Base-by-base conservation (phyloP, 1,140 invertebrate genomes). In the Drosophila obscura region DNA sequence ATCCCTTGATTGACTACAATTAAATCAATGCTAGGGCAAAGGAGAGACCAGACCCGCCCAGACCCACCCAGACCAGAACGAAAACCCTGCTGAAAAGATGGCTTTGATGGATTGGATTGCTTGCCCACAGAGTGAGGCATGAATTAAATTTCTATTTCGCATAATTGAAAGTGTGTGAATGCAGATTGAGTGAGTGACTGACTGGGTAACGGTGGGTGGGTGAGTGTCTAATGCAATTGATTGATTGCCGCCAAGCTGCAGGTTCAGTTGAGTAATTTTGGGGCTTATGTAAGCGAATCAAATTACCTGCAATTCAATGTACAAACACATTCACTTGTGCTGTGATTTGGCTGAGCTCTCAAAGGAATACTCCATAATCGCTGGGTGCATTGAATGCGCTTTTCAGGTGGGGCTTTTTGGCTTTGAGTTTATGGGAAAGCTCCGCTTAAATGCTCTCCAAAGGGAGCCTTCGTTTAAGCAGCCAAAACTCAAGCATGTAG, bases 71-170 rank as follows among this genome's bases (percentile, higher is more conserved):
- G 19, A 19, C 26, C 3, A 35, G 8, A 35, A 2, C 28, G 2
- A 31, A 22, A 39, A 11, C 13, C 7, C 19, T 19, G 19, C 19
- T 19, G 19, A 1, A 1, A 19, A 52, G 9, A 15, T 15, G n/a
- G n/a, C 11, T 2, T 48, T 64, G 11, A 64, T 71, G 56, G 50
- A 71, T 71, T 64, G 56, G 50, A 71, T 71, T 35, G 57, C 53
- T 22, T 41, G 43, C 19, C 48, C 53, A 8, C 2, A 31, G 28
- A 55, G 19, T 31, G 49, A 6, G 6, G 11, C 45, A 26, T 11
- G 15, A 4, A 48, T 22, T 56, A 15, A 15, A 64, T 39, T 26
- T 39, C 26, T 39, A 16, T n/a, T 43, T 31, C 35, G 56, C 4
- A 43, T 55, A 45, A 52, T 58, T 55, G 26, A 59, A 59, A 19